phyloP scores from a whole-genome alignment of 2,888 invertebrate genomes.

The Rotaria macrura region DNA sequence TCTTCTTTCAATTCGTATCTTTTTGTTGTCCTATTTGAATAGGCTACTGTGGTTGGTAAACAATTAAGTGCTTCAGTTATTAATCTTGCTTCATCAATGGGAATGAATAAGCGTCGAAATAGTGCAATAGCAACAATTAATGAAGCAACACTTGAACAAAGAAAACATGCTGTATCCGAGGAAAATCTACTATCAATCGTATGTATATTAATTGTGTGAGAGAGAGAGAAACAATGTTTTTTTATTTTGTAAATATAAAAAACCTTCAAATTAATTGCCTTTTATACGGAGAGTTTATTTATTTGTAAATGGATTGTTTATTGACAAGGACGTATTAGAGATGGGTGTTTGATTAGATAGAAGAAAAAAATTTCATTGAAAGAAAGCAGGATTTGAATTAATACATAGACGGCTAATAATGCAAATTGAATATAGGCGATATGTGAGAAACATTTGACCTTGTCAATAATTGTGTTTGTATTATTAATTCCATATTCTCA shows the following conservation, averaged over 20 bases:
- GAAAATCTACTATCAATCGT: conserved; percentile 3
- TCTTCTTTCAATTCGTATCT: background rate
- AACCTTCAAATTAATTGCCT: background rate
- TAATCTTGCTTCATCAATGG: background rate
- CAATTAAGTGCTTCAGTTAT: conserved; percentile 3
- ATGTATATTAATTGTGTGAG: background rate
- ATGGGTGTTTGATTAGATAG: background rate
- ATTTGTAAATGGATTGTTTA: background rate
- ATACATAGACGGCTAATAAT: background rate
- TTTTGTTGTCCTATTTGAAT: background rate
- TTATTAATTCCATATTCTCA: background rate
- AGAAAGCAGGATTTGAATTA: background rate
- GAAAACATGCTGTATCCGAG: conserved; percentile 10
- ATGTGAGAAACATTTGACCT: background rate
- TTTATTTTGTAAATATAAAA: background rate
- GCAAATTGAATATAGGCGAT: background rate
- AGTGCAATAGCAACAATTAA: background rate
- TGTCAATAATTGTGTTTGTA: background rate
- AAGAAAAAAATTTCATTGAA: background rate
- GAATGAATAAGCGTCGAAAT: background rate
- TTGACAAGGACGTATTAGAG: background rate
- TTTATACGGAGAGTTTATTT: background rate
- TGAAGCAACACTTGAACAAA: background rate
- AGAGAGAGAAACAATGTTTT: background rate
- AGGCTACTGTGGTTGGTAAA: background rate